These are phyloP conservation scores for Haemorhous mexicanus DNA, from an alignment of 2,113 vertebrate genomes.

Conservation along the genomic window DNA sequence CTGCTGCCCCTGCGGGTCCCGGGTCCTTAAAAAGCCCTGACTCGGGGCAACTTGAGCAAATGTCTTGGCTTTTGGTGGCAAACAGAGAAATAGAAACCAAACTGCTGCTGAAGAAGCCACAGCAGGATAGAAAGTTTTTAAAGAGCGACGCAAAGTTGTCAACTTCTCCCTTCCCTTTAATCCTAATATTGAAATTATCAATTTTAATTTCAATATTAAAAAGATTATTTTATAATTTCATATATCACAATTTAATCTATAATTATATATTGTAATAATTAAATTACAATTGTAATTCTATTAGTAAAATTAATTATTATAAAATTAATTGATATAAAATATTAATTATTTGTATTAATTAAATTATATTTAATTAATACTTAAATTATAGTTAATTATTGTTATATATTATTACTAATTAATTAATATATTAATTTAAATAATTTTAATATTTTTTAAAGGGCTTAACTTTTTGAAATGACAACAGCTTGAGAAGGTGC, in stretches of 20 bases:
- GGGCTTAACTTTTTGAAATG: background rate
- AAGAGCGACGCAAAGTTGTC: accelerated
- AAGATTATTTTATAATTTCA: background rate
- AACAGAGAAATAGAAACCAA: background rate
- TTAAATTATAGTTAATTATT: background rate
- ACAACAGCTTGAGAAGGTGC: accelerated
- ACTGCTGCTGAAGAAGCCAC: background rate
- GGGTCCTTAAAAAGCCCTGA: background rate
- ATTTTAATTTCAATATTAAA: background rate
- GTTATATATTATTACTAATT: background rate
- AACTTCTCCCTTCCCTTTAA: background rate
- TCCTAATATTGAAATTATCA: background rate
- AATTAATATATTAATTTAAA: background rate
- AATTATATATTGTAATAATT: background rate
- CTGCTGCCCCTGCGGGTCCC: background rate
- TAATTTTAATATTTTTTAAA: background rate
- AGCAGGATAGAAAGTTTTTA: accelerated
- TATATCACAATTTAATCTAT: too few relatives aligned
- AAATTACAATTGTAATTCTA: background rate
- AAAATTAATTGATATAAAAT: background rate
- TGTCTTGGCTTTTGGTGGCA: accelerated
- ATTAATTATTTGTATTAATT: too few relatives aligned
- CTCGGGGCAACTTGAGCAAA: background rate
- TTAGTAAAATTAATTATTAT: background rate
- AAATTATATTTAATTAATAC: background rate